Percentiles rank a stretch among this genome's conserved stretches.
Evolutionary conservation across 2,797 vertebrate species (phyloP).

Genomic region (Telmatherina bonti): DNA sequence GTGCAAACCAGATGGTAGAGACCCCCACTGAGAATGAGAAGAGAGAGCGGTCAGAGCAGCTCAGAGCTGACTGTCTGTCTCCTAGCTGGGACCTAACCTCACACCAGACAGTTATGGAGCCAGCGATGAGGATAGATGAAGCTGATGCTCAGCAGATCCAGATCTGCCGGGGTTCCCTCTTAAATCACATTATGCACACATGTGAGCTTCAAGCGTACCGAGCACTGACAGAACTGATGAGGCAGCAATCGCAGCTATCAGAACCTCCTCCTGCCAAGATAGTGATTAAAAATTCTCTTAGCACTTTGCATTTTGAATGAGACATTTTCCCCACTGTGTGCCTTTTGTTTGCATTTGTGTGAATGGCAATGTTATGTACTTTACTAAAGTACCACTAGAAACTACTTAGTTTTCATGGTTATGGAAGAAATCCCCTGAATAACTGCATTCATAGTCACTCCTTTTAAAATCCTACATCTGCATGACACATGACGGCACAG

Average conservation of each 20-base stretch:
- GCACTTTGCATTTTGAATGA: constrained; percentile 57
- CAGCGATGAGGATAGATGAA: constrained; percentile 17
- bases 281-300: constrained; percentile 56
- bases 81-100: constrained; percentile 45
- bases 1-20: constrained; percentile 63
- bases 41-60: constrained; percentile 49
- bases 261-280: constrained; percentile 44
- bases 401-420: not conserved
- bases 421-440: constrained; percentile 15
- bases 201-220: constrained; percentile 36
- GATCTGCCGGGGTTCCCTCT: constrained; percentile 55
- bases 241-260: constrained; percentile 65
- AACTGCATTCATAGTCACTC: constrained; percentile 2
- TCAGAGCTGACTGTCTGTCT: constrained; percentile 56
- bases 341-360: constrained; percentile 43
- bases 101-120: constrained; percentile 41
- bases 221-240: constrained; percentile 61
- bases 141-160: constrained; percentile 59
- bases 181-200: constrained; percentile 65
- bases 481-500: too few relatives aligned
- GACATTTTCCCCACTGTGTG: constrained; percentile 29
- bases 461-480: not conserved
- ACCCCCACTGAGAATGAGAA: constrained; percentile 52
- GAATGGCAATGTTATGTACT: constrained; percentile 16
- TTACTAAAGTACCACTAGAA: constrained; percentile 4